phyloP scores from a whole-genome alignment of 2,888 invertebrate species.

The Cephus rjabovi region DNA sequence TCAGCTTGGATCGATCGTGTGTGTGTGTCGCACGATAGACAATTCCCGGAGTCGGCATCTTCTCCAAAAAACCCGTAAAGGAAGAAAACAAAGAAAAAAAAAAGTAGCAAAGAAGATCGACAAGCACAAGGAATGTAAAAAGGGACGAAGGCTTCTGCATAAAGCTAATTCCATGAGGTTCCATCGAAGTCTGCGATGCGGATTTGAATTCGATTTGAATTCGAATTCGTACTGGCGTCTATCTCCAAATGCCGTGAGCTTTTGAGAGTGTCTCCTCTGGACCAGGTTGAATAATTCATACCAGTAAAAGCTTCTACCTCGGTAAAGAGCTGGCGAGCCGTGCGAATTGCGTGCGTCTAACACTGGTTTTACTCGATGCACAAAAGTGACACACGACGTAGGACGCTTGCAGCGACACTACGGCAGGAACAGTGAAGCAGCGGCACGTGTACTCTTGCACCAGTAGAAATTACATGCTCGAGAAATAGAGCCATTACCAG shows the following conservation, averaged over 20 bases:
- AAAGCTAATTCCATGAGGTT: not conserved
- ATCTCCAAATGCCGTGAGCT: not conserved
- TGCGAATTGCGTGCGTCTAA: not conserved
- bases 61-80: not conserved
- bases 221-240: not conserved
- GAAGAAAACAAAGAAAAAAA: not conserved
- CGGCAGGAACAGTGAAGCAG: not conserved
- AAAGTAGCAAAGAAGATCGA: not conserved
- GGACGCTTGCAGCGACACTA: not conserved
- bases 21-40: not conserved
- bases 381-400: not conserved
- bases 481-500: constrained; percentile 20
- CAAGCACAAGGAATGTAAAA: not conserved
- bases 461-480: not conserved
- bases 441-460: not conserved
- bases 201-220: not conserved
- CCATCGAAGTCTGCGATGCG: not conserved
- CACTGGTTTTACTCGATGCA: not conserved
- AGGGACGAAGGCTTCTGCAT: not conserved
- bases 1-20: not conserved
- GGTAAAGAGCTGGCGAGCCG: not conserved
- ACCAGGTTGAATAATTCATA: not conserved
- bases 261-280: not conserved
- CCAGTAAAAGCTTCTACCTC: not conserved
- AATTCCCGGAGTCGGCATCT: not conserved